phyloP scores from a whole-genome alignment of 2,113 vertebrate species.

The Macrotis lagotis region DNA sequence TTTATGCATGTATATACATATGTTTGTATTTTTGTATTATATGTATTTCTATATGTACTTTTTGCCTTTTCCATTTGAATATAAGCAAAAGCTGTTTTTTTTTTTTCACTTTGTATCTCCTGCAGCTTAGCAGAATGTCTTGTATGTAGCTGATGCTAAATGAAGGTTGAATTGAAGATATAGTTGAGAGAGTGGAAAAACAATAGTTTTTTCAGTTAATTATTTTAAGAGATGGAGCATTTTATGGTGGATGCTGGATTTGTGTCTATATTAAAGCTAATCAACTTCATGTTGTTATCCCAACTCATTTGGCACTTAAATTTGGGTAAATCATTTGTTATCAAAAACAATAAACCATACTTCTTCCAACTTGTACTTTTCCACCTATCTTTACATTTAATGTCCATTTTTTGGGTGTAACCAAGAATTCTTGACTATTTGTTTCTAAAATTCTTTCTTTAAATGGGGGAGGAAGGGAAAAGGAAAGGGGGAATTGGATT shows the following conservation, averaged over 20 bases:
- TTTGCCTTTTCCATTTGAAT: not conserved
- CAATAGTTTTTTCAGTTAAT: not conserved
- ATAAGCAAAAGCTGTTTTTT: not conserved
- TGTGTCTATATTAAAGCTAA: not conserved
- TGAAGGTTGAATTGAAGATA: not conserved
- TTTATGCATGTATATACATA: not conserved
- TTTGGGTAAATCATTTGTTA: not conserved
- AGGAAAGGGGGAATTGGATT: not conserved
- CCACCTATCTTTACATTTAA: not conserved
- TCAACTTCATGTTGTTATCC: not conserved
- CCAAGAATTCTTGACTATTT: not conserved
- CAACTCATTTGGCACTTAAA: not conserved
- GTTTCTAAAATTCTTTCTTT: not conserved
- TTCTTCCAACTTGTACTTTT: not conserved
- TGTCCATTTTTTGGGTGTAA: not conserved
- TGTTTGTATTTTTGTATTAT: not conserved
- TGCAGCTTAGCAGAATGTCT: not conserved
- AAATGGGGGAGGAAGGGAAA: not conserved
- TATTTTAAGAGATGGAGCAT: slow-evolving; percentile 22
- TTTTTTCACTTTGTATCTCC: not conserved
- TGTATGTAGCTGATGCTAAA: not conserved
- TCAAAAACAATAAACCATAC: not conserved
- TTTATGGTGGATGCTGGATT: slow-evolving; percentile 12
- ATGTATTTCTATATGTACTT: not conserved
- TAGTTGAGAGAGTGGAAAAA: not conserved